Conservation (phyloP, 2,797 vertebrate genomes). For the Taenioides sp. region DNA sequence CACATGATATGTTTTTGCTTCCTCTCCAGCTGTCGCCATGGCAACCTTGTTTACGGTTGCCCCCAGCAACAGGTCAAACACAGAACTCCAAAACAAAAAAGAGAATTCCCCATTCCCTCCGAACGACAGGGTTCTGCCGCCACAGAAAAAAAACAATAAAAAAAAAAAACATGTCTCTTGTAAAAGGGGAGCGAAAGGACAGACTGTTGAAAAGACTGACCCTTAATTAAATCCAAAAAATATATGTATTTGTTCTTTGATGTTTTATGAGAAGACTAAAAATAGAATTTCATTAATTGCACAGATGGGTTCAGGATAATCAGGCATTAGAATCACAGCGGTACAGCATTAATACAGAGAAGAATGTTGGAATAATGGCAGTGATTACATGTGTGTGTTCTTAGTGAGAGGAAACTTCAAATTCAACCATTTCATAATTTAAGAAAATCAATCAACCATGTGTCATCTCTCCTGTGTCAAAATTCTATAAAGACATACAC, state of each 20-base stretch:
- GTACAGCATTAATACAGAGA: background rate
- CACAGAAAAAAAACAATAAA: constrained; percentile 28
- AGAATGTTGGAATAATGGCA: background rate
- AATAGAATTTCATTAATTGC: constrained; percentile 23
- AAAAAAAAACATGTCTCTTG: constrained; percentile 30
- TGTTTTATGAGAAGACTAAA: constrained; percentile 40
- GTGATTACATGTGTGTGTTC: background rate
- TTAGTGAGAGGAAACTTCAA: background rate
- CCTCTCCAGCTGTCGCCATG: constrained; percentile 71
- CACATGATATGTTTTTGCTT: constrained; percentile 83
- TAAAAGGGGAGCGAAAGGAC: constrained; percentile 7
- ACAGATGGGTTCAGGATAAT: constrained; percentile 15
- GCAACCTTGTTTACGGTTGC: constrained; percentile 85
- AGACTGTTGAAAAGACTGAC: background rate
- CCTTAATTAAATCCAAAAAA: background rate
- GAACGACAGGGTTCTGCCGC: constrained; percentile 64
- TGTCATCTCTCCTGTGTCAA: too few relatives aligned
- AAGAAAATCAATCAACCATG: too few relatives aligned
- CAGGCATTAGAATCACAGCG: constrained; percentile 12
- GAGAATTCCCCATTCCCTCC: constrained; percentile 74
- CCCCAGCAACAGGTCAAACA: constrained; percentile 82
- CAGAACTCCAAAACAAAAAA: constrained; percentile 80
- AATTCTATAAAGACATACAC: too few relatives aligned
- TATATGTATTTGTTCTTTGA: background rate
- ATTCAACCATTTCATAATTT: too few relatives aligned